A percentile compares a stretch with the other conserved stretches of the same genome.
phyloP scores from a whole-genome alignment of 2,888 invertebrate species.

The Hololepta plana region DNA sequence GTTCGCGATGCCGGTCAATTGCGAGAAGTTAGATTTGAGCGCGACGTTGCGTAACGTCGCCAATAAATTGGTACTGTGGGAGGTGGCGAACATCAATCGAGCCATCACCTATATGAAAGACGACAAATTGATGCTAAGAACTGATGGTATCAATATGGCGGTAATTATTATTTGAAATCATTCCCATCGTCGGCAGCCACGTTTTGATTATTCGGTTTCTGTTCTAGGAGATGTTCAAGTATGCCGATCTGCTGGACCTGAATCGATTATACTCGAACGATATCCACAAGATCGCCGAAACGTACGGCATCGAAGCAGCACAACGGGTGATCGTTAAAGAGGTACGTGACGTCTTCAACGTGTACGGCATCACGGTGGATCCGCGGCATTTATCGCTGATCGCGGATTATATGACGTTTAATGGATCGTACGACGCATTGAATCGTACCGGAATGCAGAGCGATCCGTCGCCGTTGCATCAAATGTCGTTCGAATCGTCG shows the following conservation, averaged over 20 bases:
- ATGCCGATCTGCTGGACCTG: conserved; percentile 58
- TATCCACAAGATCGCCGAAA: conserved; percentile 74
- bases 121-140: conserved; percentile 52
- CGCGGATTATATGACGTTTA: conserved; percentile 96
- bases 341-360: conserved; percentile 89
- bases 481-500: conserved; percentile 96
- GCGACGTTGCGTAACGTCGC: conserved; percentile 55
- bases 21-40: conserved; percentile 46
- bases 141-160: conserved; percentile 87
- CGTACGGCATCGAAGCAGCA: conserved; percentile 95
- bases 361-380: conserved; percentile 93
- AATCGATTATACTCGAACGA: conserved; percentile 83
- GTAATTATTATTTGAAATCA: conserved; percentile 20
- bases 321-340: conserved; percentile 81
- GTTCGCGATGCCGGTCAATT: conserved; percentile 40
- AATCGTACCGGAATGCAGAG: conserved; percentile 81
- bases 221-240: conserved; percentile 66
- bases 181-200: too few species aligned
- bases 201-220: conserved; percentile 3
- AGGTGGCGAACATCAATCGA: conserved; percentile 62
- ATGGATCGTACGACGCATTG: conserved; percentile 76
- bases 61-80: conserved; percentile 53
- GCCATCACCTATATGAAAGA: conserved; percentile 64
- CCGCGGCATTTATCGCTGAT: conserved; percentile 81
- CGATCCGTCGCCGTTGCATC: conserved; percentile 86